Conservation (phyloP, 1,140 invertebrate species). For the Neomicropteryx cornuta region DNA sequence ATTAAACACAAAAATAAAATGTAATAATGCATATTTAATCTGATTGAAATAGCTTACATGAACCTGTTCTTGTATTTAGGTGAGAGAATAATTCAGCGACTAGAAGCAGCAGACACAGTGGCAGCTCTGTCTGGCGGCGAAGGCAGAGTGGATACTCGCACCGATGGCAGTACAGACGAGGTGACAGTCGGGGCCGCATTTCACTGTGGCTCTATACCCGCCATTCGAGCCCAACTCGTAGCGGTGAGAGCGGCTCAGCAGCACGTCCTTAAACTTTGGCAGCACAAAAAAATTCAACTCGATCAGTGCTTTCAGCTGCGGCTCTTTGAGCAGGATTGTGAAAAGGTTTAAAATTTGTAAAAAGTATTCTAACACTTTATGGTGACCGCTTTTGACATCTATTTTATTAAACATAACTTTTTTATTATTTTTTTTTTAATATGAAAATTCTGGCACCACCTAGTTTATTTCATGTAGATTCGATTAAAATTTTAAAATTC, state of each 20-base stretch:
- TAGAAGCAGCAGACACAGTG: constrained; percentile 30
- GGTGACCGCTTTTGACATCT: too few species aligned
- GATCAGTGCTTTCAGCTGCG: constrained; percentile 93
- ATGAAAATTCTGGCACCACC: too few species aligned
- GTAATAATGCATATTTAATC: too few species aligned
- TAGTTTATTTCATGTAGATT: too few species aligned
- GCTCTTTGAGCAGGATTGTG: constrained; percentile 93
- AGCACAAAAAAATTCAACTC: constrained; percentile 82
- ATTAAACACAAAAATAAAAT: too few species aligned
- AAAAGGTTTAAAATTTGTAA: constrained; percentile 54
- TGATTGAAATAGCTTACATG: too few species aligned
- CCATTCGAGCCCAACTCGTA: constrained; percentile 30
- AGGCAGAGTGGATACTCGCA: constrained; percentile 18
- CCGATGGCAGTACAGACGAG: constrained; percentile 34
- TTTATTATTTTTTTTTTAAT: not conserved
- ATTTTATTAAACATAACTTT: too few species aligned
- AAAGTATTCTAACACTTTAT: too few species aligned
- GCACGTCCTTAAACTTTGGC: constrained; percentile 87
- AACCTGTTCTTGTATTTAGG: constrained; percentile 35
- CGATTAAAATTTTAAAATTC: too few species aligned
- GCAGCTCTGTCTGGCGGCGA: constrained; percentile 24
- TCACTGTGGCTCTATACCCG: constrained; percentile 31
- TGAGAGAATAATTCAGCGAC: constrained; percentile 38
- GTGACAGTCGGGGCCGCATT: constrained; percentile 30
- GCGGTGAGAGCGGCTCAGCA: constrained; percentile 69